Base-by-base conservation (phyloP, 2,888 invertebrate genomes). In the Volucella bombylans region DNA sequence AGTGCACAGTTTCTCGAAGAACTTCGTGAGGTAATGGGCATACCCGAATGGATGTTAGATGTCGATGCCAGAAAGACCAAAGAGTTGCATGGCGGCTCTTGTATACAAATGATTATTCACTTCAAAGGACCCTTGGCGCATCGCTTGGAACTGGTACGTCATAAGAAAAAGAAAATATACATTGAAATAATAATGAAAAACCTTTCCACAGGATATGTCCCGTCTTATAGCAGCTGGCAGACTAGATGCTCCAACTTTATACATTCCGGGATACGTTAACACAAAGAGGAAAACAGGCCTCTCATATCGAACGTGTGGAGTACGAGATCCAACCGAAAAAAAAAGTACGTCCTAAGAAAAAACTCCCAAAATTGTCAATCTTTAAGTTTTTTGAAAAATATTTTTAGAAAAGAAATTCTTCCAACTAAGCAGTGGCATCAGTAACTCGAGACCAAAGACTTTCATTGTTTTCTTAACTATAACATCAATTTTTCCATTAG, bases 11-110 rank as follows among this genome's bases (percentile, higher is more conserved):
- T 98, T 92, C 94, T 98, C 87, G 95, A 95, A 77, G 97, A 97
- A 87, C 93, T 97, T 9, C 94, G 97, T 45, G 93, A 93, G 68
- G 95, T 97, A 39, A 94, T 98, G 95, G 97, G 97, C 39, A 95
- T 96, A 72, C 97, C 97, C 0, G 96, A 96, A 90, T 98, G 98
- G 98, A 96, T 97, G 95, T 90, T 98, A 87, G 95, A 95, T 15
- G 95, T 97, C 71, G 97, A 97, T 92, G 94, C 95, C 47, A 93
- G 97, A 8, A 95, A 95, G 90, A 97, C 97, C 0, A 95, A 95
- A 89, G 92, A 93, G 39, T 92, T 98, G 67, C 96, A 97, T 90
- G 93, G 94, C 86, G 95, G 96, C 74, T 94, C 95, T 59, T 98
- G 98, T 89, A 93, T 97, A 15, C 97, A 97, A 92, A 93, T 98